phyloP scores from a whole-genome alignment of 1,140 invertebrate species.

The Macrocentrus cingulum region DNA sequence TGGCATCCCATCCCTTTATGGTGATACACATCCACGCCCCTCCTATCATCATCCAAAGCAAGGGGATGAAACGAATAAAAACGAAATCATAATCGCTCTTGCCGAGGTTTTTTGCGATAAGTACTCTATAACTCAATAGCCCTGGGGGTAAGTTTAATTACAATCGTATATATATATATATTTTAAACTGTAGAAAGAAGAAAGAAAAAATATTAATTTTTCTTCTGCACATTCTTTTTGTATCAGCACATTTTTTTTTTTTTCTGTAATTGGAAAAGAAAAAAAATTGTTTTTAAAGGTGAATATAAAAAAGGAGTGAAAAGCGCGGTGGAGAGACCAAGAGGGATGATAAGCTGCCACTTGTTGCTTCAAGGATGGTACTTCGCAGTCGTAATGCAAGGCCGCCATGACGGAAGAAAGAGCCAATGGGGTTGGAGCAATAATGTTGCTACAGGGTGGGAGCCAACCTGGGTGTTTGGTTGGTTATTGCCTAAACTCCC shows the following conservation, averaged over 20 bases:
- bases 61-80: slow-evolving; percentile 42
- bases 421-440: slow-evolving; percentile 47
- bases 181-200: too few relatives aligned
- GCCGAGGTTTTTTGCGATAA: not conserved
- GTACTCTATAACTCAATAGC: not conserved
- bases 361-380: slow-evolving; percentile 43
- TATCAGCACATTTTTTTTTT: too few relatives aligned
- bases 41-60: slow-evolving; percentile 47
- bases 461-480: slow-evolving; percentile 37
- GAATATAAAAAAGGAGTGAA: not conserved
- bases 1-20: slow-evolving; percentile 43
- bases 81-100: slow-evolving; percentile 30
- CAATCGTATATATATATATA: slow-evolving; percentile 1
- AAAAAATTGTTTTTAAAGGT: not conserved
- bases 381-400: slow-evolving; percentile 14
- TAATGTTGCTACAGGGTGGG: slow-evolving; percentile 42
- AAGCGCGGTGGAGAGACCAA: not conserved
- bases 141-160: too few relatives aligned
- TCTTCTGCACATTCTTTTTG: too few relatives aligned
- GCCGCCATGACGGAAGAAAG: slow-evolving; percentile 48
- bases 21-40: slow-evolving; percentile 39
- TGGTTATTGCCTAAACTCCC: slow-evolving; percentile 43
- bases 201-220: too few relatives aligned
- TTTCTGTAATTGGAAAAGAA: not conserved
- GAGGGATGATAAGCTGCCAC: slow-evolving; percentile 35